Conservation (phyloP, 2,797 vertebrate species). For the Pygocentrus nattereri region DNA sequence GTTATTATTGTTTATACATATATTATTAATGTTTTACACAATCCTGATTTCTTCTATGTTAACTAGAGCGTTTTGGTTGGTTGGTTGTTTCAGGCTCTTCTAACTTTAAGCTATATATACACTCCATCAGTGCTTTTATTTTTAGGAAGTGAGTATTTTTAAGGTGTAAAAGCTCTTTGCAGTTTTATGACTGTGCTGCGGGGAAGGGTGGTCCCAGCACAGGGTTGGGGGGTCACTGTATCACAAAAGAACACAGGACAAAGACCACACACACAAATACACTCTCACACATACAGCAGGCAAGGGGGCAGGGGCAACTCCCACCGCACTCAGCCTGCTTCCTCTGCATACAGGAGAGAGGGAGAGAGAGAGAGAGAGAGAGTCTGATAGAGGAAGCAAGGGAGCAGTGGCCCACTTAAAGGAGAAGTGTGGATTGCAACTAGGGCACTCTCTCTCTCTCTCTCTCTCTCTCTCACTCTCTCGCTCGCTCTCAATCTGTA, state of each 20-base stretch:
- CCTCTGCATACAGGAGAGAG: slow-evolving; percentile 43
- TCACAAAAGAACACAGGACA: slow-evolving; percentile 62
- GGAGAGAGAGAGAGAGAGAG: slow-evolving; percentile 19
- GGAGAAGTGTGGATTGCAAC: slow-evolving; percentile 39
- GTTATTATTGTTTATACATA: no score
- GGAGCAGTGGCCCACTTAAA: slow-evolving; percentile 51
- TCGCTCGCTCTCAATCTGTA: not conserved
- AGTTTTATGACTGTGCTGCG: slow-evolving; percentile 35
- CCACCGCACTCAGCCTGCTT: slow-evolving; percentile 41
- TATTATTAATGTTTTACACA: no score
- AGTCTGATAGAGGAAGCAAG: slow-evolving; percentile 37
- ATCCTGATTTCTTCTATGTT: no score
- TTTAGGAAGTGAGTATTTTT: slow-evolving; percentile 33
- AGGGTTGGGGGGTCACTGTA: slow-evolving; percentile 62
- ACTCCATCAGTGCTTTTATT: not conserved
- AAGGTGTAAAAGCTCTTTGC: slow-evolving; percentile 13
- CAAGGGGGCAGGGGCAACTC: slow-evolving; percentile 60
- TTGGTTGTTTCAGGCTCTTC: no score
- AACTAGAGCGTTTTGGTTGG: no score
- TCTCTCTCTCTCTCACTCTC: slow-evolving; percentile 15
- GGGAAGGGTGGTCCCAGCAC: slow-evolving; percentile 63
- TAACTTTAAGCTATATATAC: not conserved
- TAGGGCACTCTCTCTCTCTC: slow-evolving; percentile 27
- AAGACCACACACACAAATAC: slow-evolving; percentile 52
- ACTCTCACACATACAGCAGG: slow-evolving; percentile 34